Evolutionary conservation across 1,140 invertebrate genomes (phyloP).

Genomic region (Papilio dardanus): DNA sequence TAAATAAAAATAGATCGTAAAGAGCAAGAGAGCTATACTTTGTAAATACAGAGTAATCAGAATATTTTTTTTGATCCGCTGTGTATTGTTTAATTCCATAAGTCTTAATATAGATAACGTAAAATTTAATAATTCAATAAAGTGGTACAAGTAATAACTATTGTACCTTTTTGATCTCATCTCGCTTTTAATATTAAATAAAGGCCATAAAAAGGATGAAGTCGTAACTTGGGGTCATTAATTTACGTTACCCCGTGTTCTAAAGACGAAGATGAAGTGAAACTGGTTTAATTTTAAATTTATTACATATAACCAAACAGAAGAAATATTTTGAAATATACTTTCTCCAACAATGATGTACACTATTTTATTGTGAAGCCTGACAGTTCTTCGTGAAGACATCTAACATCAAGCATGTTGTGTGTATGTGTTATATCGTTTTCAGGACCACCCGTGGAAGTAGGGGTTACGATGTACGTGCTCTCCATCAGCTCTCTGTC

Average conservation of each 20-base stretch:
- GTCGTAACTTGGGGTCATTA: conserved; percentile 10
- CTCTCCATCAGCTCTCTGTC: conserved; percentile 99
- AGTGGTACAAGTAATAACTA: conserved; percentile 17
- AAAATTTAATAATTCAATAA: conserved; percentile 5
- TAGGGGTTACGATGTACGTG: conserved; percentile 99
- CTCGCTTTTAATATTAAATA: conserved; percentile 11
- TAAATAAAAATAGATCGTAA: not conserved
- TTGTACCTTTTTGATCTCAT: conserved; percentile 12
- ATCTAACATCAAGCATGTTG: conserved; percentile 49
- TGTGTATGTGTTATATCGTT: conserved; percentile 77
- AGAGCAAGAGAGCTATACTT: not conserved
- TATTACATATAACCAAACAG: not conserved
- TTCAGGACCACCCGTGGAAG: conserved; percentile 97
- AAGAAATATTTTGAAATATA: not conserved
- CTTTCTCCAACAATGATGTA: not conserved
- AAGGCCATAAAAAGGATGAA: conserved; percentile 11
- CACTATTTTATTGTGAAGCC: not conserved
- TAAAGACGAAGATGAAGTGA: conserved; percentile 14
- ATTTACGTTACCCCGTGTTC: not conserved
- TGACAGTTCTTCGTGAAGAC: not conserved
- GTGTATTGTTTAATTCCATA: not conserved
- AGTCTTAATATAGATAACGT: not conserved
- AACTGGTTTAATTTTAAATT: not conserved
- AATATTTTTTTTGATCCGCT: not conserved
- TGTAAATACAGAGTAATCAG: not conserved